Percentiles rank a stretch among this genome's conserved stretches.
Evolutionary conservation across 2,113 vertebrate species (phyloP).

Genomic region (Platysteira castanea): DNA sequence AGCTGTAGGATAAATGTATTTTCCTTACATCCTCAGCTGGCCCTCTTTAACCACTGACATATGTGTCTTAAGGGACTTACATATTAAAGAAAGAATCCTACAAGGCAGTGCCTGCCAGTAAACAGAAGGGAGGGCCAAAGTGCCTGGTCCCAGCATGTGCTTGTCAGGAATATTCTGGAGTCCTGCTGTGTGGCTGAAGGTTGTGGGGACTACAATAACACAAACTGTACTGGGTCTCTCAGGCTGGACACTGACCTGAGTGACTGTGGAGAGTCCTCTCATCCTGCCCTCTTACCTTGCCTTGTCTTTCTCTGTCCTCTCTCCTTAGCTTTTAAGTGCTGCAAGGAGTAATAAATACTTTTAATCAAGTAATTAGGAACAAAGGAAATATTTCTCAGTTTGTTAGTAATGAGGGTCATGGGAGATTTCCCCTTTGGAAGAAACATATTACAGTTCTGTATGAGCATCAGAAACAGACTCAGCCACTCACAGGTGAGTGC

Average conservation of each 20-base stretch:
- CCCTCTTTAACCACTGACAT: not conserved
- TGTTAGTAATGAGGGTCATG: not conserved
- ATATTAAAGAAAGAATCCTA: not conserved
- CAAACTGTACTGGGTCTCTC: not conserved
- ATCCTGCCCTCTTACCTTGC: not conserved
- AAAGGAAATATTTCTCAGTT: not conserved
- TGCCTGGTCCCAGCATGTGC: not conserved
- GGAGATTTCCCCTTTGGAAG: not conserved
- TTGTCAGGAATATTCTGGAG: not conserved
- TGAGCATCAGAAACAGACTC: not conserved
- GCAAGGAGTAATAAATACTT: not conserved
- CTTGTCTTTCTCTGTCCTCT: not conserved
- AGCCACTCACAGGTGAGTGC: not conserved
- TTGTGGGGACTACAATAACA: not conserved
- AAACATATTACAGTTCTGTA: not conserved
- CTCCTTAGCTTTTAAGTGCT: not conserved
- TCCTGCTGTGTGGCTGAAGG: not conserved
- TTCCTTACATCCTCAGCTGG: not conserved
- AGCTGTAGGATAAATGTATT: not conserved
- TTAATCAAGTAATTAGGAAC: not conserved
- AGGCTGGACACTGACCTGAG: not conserved
- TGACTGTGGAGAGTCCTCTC: not conserved
- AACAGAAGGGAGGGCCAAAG: not conserved
- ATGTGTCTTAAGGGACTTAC: not conserved
- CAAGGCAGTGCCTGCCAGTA: not conserved